phyloP scores from a whole-genome alignment of 2,888 invertebrate genomes.

The Chaetoderma sp. region DNA sequence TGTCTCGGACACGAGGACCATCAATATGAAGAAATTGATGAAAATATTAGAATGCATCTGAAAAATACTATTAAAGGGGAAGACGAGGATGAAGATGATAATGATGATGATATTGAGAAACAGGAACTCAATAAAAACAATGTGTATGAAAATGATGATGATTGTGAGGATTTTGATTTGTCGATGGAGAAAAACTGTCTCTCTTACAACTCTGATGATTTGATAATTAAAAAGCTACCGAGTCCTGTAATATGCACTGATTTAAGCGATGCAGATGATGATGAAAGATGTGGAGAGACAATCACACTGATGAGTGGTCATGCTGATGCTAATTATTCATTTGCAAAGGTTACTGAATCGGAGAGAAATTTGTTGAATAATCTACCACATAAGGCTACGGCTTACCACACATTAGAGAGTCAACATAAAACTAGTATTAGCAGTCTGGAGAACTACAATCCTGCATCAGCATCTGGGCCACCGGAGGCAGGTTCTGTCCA shows the following conservation, averaged over 20 bases:
- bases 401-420: too few relatives aligned
- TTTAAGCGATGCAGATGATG: constrained; percentile 17
- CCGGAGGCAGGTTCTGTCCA: neutral
- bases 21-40: too few relatives aligned
- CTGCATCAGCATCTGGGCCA: neutral
- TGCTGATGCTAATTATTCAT: constrained; percentile 31
- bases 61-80: too few relatives aligned
- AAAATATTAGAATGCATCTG: too few relatives aligned
- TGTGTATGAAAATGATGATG: neutral
- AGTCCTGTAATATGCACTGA: constrained; percentile 42
- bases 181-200: neutral
- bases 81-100: constrained; percentile 31
- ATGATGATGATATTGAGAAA: constrained; percentile 17
- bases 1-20: constrained; percentile 33
- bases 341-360: constrained; percentile 34
- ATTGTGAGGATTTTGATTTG: neutral
- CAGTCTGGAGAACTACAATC: constrained; percentile 1
- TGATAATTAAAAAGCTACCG: constrained; percentile 41
- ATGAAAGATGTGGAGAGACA: constrained; percentile 19
- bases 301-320: constrained; percentile 7
- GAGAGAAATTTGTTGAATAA: constrained; percentile 44
- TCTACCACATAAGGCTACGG: too few relatives aligned
- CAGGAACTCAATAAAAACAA: neutral
- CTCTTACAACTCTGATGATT: constrained; percentile 40
- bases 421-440: neutral